Percentiles rank a stretch among this genome's conserved stretches.
Evolutionary conservation across 2,888 invertebrate genomes (phyloP).

Genomic region (Tinea trinotella): DNA sequence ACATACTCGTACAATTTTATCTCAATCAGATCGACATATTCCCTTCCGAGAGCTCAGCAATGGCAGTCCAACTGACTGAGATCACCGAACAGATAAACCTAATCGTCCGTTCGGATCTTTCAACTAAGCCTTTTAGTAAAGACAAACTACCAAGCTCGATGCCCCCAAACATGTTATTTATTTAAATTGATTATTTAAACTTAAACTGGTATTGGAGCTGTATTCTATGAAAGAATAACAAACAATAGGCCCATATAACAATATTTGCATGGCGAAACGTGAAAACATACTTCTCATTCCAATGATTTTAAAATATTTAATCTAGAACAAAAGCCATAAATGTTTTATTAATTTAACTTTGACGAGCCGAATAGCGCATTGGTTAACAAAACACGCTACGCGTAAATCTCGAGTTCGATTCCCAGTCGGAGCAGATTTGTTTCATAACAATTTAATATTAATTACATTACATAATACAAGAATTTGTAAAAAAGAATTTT

Average conservation of each 20-base stretch:
- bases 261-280: not conserved
- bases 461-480: no score
- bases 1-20: slow-evolving; percentile 13
- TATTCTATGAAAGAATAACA: slow-evolving; percentile 22
- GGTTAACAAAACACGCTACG: no score
- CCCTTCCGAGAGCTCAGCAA: slow-evolving; percentile 38
- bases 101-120: slow-evolving; percentile 49
- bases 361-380: no score
- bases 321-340: no score
- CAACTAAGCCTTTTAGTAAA: slow-evolving; percentile 43
- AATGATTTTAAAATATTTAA: slow-evolving; percentile 4
- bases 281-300: not conserved
- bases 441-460: no score
- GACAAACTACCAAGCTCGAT: slow-evolving; percentile 43
- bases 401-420: no score
- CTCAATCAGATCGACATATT: slow-evolving; percentile 41
- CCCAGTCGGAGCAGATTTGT: no score
- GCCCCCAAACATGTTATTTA: slow-evolving; percentile 44
- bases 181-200: slow-evolving; percentile 56
- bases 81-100: slow-evolving; percentile 48
- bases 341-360: no score
- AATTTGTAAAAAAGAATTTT: no score
- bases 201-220: slow-evolving; percentile 35
- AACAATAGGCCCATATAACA: slow-evolving; percentile 23
- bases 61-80: slow-evolving; percentile 45